phyloP scores from a whole-genome alignment of 1,140 invertebrate genomes.

The Penaeus indicus region DNA sequence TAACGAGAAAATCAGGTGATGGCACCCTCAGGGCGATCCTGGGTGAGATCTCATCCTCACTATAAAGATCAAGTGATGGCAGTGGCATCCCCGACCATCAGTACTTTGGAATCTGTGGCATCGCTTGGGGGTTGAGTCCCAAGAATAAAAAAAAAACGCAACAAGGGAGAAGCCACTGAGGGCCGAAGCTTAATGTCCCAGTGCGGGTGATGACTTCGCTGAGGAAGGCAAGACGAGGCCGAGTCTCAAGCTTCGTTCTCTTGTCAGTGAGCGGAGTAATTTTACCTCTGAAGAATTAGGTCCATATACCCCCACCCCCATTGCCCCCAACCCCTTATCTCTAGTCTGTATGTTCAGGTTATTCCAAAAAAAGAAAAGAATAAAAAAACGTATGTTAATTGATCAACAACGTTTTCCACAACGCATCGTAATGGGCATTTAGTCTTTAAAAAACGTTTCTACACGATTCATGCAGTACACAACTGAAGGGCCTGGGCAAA shows the following conservation, averaged over 20 bases:
- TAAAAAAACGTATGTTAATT: constrained; percentile 47
- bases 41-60: constrained; percentile 29
- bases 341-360: constrained; percentile 63
- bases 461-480: constrained; percentile 57
- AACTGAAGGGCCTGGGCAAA: constrained; percentile 50
- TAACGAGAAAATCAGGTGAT: neutral
- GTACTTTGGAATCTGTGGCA: constrained; percentile 25
- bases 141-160: too few relatives aligned
- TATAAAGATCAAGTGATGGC: constrained; percentile 50
- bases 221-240: too few relatives aligned
- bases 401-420: constrained; percentile 7
- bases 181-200: too few relatives aligned
- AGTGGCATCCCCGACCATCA: constrained; percentile 38
- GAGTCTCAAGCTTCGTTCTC: too few relatives aligned
- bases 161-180: too few relatives aligned
- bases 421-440: constrained; percentile 29
- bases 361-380: constrained; percentile 32
- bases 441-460: constrained; percentile 47
- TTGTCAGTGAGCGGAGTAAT: neutral
- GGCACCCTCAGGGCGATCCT: constrained; percentile 15
- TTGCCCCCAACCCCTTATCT: constrained; percentile 49
- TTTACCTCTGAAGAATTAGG: constrained; percentile 55
- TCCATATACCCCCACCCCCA: constrained; percentile 29
- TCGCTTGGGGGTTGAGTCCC: neutral
- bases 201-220: too few relatives aligned